Evolutionary conservation across 2,797 vertebrate genomes (phyloP).

Genomic region (Amphiprion clarkii): DNA sequence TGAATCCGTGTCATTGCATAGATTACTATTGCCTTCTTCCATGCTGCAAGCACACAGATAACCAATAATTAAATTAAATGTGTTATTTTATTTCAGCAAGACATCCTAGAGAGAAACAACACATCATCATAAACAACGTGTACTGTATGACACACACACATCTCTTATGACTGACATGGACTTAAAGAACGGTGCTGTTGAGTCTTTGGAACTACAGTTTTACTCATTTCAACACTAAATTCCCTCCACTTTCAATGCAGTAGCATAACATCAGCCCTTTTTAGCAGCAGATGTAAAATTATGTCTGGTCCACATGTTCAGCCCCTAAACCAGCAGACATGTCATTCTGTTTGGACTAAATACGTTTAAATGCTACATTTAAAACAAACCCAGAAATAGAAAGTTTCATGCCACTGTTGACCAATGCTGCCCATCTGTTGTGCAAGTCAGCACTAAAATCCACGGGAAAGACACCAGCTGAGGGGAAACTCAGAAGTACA

Average conservation of each 20-base stretch:
- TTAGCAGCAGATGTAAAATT: no score
- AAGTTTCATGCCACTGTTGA: not conserved
- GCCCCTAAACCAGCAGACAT: not conserved
- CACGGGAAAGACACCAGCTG: no score
- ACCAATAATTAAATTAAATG: not conserved
- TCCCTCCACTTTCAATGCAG: not conserved
- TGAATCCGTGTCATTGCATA: slow-evolving; percentile 84
- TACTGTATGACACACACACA: not conserved
- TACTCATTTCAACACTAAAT: not conserved
- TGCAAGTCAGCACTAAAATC: no score
- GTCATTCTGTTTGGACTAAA: not conserved
- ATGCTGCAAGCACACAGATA: slow-evolving; percentile 59
- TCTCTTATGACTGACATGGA: not conserved
- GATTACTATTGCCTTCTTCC: slow-evolving; percentile 85
- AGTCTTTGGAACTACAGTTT: not conserved
- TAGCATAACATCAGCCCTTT: not conserved
- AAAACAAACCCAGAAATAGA: not conserved
- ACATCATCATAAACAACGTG: not conserved
- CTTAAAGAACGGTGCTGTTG: not conserved
- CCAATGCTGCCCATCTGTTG: no score
- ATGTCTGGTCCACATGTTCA: not conserved
- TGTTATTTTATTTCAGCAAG: not conserved
- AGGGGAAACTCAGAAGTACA: no score
- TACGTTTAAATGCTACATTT: not conserved
- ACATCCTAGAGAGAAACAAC: not conserved